Evolutionary conservation across 2,888 invertebrate genomes (phyloP).

Genomic region (Osedax frankpressi): DNA sequence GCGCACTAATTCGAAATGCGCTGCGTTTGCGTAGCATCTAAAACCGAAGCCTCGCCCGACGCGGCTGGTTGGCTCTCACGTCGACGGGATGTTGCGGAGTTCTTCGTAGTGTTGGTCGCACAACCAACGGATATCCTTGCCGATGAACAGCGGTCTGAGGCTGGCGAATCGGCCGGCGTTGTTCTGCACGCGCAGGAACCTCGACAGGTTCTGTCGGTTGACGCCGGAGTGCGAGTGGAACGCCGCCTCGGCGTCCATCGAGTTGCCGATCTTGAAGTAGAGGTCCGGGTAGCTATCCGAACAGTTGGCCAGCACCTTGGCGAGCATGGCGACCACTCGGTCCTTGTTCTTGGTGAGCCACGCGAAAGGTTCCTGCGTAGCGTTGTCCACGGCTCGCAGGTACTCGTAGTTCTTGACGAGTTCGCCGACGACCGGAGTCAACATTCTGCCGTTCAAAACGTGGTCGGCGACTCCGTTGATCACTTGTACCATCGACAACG

Average conservation of each 20-base stretch:
- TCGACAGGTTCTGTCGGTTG: constrained; percentile 27
- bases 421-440: constrained; percentile 28
- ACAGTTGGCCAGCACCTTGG: constrained; percentile 30
- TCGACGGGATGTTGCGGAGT: constrained; percentile 27
- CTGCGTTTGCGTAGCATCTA: no score
- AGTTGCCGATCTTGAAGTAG: constrained; percentile 30
- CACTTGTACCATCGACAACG: constrained; percentile 30
- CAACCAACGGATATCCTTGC: constrained; percentile 29
- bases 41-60: background rate
- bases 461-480: constrained; percentile 29
- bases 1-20: background rate
- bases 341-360: constrained; percentile 31
- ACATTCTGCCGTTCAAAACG: constrained; percentile 26
- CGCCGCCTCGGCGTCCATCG: constrained; percentile 26
- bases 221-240: constrained; percentile 27
- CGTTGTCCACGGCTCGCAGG: constrained; percentile 28
- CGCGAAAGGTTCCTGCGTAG: constrained; percentile 27
- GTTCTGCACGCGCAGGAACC: constrained; percentile 28
- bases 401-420: constrained; percentile 31
- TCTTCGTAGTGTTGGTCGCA: constrained; percentile 30
- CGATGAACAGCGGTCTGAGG: constrained; percentile 28
- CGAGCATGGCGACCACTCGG: constrained; percentile 30
- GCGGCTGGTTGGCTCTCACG: constrained; percentile 11
- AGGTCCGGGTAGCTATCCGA: constrained; percentile 30
- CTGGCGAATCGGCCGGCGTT: constrained; percentile 29